Evolutionary conservation across 2,797 vertebrate species (phyloP), one percentile per base, ranked within the genome.

Genomic region (Sebastiscus albofasciatus): DNA sequence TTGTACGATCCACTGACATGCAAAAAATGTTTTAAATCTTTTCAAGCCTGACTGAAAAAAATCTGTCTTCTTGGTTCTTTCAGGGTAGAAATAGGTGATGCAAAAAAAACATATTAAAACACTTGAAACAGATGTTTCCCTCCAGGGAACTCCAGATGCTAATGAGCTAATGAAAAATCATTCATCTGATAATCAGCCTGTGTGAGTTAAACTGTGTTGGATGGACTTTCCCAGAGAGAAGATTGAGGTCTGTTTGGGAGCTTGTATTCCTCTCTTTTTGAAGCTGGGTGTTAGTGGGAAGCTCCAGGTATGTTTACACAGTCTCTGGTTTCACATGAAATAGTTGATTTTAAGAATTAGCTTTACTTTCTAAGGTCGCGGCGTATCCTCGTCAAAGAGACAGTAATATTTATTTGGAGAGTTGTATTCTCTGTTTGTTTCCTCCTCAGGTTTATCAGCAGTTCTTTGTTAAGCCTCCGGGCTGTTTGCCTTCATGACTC

Each of bases 401-500:
- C 59, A 71, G 22, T 75, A 18, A n/a, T 75, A 69, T 90, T 83
- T 71, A 59, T 79, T 68, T 60, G 49, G 74, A 74, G 77, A 72
- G 84, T 67, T 87, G 56, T 70, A 55, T 65, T 71, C 29, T 82
- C 72, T 75, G 42, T 87, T 67, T 77, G 56, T 68, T 87, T 83
- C 67, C 67, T 86, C 66, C 87, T 91, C 81, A 85, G 89, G 89
- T 82, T 26, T 49, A 70, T 82, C 72, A 64, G 75, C 29, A 42
- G 46, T 59, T 83, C 49, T 85, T n/a, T 26, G 11, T 65, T 39
- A 22, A 65, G 67, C 72, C 65, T 67, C 24, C 1, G 31, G 39
- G 54, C 67, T 26, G 8, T 68, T 73, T 75, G 72, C 72, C 79
- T 84, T 70, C 5, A 49, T 58, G 52, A 75, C 49, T 76, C 34